Conservation (phyloP, 1,140 invertebrate genomes). For the Ericerus pela region DNA sequence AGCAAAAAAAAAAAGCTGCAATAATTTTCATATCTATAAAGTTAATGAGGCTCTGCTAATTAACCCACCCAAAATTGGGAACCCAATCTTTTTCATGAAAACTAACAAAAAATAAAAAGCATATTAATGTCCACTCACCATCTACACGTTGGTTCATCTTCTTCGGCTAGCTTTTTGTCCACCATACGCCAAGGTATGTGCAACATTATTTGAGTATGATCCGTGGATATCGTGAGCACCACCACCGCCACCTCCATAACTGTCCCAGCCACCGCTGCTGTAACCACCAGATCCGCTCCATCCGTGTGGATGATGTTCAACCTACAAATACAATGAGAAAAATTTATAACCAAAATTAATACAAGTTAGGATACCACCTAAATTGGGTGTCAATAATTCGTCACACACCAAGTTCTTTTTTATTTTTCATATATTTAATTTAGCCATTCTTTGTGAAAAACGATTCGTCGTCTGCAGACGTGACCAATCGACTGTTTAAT, state of each 20-base stretch:
- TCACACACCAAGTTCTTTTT: too few relatives aligned
- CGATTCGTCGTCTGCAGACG: neutral
- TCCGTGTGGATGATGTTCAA: conserved; percentile 17
- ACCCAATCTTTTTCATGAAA: too few relatives aligned
- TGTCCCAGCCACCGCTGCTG: conserved; percentile 22
- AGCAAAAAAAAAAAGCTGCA: too few relatives aligned
- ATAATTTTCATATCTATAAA: too few relatives aligned
- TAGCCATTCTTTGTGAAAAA: too few relatives aligned
- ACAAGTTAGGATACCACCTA: too few relatives aligned
- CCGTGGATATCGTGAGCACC: conserved; percentile 25
- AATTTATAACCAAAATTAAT: neutral
- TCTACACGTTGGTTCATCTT: conserved; percentile 27
- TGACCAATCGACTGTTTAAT: neutral
- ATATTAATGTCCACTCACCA: too few relatives aligned
- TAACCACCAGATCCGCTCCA: conserved; percentile 19
- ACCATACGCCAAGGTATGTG: conserved; percentile 27
- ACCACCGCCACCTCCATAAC: conserved; percentile 20
- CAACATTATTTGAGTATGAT: conserved; percentile 27
- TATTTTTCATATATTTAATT: too few relatives aligned
- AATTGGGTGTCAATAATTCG: too few relatives aligned
- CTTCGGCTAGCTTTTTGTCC: conserved; percentile 25
- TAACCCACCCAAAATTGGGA: too few relatives aligned
- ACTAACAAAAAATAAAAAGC: too few relatives aligned
- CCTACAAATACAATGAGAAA: neutral
- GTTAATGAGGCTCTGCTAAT: too few relatives aligned